Conservation (phyloP, 1,140 invertebrate species). For the Ceratoteleas bidentatus region DNA sequence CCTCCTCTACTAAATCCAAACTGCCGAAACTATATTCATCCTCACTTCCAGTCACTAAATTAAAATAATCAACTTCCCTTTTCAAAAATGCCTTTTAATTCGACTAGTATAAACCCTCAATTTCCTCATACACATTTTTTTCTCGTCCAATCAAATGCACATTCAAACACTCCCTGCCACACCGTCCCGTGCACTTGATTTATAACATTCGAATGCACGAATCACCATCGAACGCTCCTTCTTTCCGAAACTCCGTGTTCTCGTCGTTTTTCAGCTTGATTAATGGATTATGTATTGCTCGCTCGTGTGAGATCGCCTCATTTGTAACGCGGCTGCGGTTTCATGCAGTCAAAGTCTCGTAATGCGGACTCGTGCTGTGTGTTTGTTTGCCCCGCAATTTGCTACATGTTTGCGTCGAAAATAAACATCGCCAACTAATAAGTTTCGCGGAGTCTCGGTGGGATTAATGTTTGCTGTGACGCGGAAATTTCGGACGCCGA, state of each 20-base stretch:
- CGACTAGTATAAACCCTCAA: no score
- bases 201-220: conserved; percentile 7
- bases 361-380: conserved; percentile 16
- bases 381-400: conserved; percentile 41
- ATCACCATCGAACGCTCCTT: conserved; percentile 5
- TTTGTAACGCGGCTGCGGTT: conserved; percentile 41
- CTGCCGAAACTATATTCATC: no score
- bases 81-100: no score
- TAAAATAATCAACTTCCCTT: no score
- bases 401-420: conserved; percentile 29
- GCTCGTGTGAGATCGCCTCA: conserved; percentile 27
- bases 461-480: conserved; percentile 29
- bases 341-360: conserved; percentile 30
- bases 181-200: conserved; percentile 1
- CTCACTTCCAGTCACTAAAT: no score
- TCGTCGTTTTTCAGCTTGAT: conserved; percentile 26
- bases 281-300: conserved; percentile 45
- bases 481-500: conserved; percentile 25
- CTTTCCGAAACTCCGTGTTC: conserved; percentile 10
- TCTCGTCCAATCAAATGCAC: no score
- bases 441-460: conserved; percentile 13
- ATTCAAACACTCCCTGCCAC: no score
- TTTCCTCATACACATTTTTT: no score
- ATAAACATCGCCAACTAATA: conserved; percentile 30
- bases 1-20: no score